Base-by-base conservation (phyloP, 2,113 vertebrate genomes). In the Cyanistes caeruleus region DNA sequence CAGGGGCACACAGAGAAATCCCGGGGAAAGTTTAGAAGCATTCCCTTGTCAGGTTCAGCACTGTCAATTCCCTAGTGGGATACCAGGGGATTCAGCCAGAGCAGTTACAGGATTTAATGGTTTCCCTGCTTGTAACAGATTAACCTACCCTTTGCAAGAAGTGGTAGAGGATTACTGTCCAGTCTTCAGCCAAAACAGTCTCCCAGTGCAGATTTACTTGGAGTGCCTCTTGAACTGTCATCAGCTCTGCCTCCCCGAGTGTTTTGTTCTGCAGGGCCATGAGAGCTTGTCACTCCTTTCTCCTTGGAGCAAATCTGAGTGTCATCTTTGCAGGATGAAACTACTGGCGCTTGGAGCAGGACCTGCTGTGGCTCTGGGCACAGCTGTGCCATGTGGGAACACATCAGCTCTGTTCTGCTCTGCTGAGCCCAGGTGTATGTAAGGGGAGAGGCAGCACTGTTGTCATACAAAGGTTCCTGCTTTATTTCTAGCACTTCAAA, bases 311-410 rank as follows among this genome's bases (percentile, higher is more conserved):
- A 77, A 39, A 77, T 6, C 35, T 9, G 15, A 25, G 28, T 14
- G 58, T 49, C 3, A 0, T 23, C 33, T 44, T 64, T 37, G 56
- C 0, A 3, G 44, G 44, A 48, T 59, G 44, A 51, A 81, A 43
- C 18, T n/a, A 0, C 27, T 2, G 9, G 35, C 1, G 1, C 20
- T 37, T 31, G 19, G 31, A 58, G 87, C 33, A 48, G 76, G 59
- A 74, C 44, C 46, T 81, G 75, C 67, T 28, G 0, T 0, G 2
- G 58, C 39, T 68, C n/a, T 1, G 3, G 75, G 30, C 62, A 52
- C 7, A 30, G 46, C 51, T 0, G 1, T 49, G 63, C 49, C 0
- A 0, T 3, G n/a, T 24, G 46, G 30, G 65, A 31, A 16, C 1
- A 0, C 9, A 31, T 20, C 0, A 3, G 27, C 49, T 64, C 13